These are phyloP conservation scores for Potamarius usumacintae DNA, from an alignment of 2,113 vertebrate species.

Conservation along the genomic window DNA sequence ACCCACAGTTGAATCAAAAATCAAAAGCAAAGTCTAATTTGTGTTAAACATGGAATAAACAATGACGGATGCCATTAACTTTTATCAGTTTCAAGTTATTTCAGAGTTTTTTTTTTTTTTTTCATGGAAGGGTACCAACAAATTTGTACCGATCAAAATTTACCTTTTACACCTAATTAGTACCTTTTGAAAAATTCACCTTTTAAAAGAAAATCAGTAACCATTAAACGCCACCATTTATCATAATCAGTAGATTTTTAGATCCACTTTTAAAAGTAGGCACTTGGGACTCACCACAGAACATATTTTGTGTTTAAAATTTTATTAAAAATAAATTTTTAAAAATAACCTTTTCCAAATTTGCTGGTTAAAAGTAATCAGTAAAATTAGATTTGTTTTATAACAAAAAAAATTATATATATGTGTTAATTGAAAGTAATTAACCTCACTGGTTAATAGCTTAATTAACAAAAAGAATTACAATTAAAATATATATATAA, in stretches of 20 bases:
- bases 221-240: neutral
- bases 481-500: neutral
- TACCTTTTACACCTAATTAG: neutral
- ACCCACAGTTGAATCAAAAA: no score
- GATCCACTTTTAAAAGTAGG: no score
- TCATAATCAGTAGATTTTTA: no score
- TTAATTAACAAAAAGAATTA: neutral
- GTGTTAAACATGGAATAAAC: no score
- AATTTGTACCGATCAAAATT: neutral
- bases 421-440: neutral
- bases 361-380: neutral
- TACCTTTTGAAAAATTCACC: neutral
- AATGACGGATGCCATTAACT: no score
- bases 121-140: no score
- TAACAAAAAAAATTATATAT: neutral
- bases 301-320: no score
- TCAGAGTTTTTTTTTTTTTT: no score
- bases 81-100: no score
- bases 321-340: neutral
- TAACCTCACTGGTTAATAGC: neutral
- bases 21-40: no score
- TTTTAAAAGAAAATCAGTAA: neutral
- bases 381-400: neutral
- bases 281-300: no score
- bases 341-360: neutral